Base-by-base conservation (phyloP, 2,797 vertebrate genomes). In the Heterohyrax brucei region DNA sequence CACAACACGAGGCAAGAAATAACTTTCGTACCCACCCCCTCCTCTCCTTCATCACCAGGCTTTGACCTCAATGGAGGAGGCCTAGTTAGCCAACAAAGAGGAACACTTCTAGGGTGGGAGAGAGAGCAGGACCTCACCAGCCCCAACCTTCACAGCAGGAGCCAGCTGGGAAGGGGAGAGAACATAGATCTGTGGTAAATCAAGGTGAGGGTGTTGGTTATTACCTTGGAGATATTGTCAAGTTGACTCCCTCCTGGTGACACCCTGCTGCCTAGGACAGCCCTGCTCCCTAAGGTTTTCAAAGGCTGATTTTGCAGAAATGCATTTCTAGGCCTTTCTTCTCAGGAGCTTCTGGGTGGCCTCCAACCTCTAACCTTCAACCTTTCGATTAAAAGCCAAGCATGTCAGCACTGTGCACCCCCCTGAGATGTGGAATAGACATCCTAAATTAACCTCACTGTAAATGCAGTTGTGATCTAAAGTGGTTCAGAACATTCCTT, bases 31-130 rank as follows among this genome's bases (percentile, higher is more conserved):
- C 72, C 39, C 39, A 10, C 33, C 9, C 22, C 76, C 9, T 10
- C 1, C 68, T 10, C 28, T 81, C 6, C 10, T 18, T 39, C 24
- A 7, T 9, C 48, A 9, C 56, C 33, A 66, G 62, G 10, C 2
- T 30, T 73, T 39, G 44, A 64, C 50, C 68, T 73, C 13, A 21
- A 14, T 18, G 62, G 21, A 0, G 53, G 19, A 50, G 68, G 12
- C 18, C 62, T 39, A 61, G 5, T 39, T 16, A 33, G 44, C 10
- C 33, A 30, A 22, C 26, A 19, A 30, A 4, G 19, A 80, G 16
- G 30, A 26, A 13, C 26, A 68, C 59, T n/a, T 1, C 39, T 7
- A 26, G 26, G 18, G 9, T 33, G 0, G 1, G 26, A 5, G 33
- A 76, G 33, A 46, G 14, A 73, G 26, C 12, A 70, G 48, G 53